These are phyloP conservation scores for Orcinus orca DNA, from an alignment of 2,113 vertebrate genomes.

Conservation along the genomic window DNA sequence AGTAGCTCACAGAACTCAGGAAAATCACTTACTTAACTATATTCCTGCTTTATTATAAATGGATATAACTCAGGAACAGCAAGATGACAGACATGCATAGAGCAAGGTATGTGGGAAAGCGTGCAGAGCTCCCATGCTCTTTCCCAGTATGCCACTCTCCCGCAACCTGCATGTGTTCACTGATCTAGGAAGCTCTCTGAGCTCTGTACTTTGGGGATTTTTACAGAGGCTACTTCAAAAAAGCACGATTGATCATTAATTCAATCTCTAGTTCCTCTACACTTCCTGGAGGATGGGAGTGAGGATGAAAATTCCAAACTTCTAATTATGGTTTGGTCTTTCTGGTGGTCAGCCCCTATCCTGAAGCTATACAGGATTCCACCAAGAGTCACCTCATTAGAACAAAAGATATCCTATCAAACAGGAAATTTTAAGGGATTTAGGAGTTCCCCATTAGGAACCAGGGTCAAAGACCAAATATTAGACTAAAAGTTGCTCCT, in stretches of 20 bases:
- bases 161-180: neutral
- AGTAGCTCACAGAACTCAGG: neutral
- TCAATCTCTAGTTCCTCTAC: neutral
- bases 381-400: neutral
- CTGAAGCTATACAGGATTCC: neutral
- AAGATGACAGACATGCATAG: neutral
- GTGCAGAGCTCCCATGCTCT: neutral
- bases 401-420: neutral
- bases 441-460: neutral
- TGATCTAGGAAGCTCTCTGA: neutral
- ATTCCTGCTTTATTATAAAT: neutral
- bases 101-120: neutral
- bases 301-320: neutral
- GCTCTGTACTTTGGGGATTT: neutral
- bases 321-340: neutral
- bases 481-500: no score
- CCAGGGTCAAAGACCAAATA: neutral
- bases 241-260: neutral
- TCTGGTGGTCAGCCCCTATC: neutral
- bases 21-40: neutral
- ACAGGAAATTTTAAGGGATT: neutral
- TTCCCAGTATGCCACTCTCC: neutral
- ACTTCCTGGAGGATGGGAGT: neutral
- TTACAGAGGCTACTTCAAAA: neutral
- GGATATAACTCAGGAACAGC: neutral